phyloP scores from a whole-genome alignment of 2,113 vertebrate genomes.

The Oxyruncus cristatus region DNA sequence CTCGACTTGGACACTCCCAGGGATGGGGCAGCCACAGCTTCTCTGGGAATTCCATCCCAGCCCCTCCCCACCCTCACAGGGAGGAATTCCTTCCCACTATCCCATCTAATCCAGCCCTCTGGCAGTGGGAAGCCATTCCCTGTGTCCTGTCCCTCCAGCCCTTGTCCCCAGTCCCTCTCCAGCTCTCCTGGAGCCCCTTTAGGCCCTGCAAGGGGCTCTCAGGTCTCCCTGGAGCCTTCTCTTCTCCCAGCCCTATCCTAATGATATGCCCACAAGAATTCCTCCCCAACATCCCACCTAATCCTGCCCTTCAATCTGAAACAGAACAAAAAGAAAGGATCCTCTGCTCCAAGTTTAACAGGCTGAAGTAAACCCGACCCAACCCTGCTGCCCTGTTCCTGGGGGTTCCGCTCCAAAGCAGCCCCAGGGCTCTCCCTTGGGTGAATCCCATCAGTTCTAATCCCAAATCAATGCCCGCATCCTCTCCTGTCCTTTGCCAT shows the following conservation, averaged over 20 bases:
- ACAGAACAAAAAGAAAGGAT: not conserved
- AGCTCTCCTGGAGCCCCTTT: not conserved
- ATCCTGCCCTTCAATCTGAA: not conserved
- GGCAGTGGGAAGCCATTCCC: not conserved
- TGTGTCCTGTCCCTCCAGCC: not conserved
- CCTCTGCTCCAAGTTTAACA: not conserved
- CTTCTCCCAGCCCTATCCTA: not conserved
- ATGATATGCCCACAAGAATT: not conserved
- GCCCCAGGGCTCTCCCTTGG: not conserved
- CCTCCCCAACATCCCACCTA: not conserved
- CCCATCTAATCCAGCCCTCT: not conserved
- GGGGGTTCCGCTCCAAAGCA: not conserved
- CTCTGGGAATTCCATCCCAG: not conserved
- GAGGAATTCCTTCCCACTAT: not conserved
- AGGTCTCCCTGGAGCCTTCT: not conserved
- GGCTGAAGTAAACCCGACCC: not conserved
- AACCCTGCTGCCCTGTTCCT: rapidly evolving
- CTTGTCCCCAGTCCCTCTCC: not conserved
- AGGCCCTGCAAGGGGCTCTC: not conserved
- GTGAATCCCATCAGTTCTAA: not conserved
- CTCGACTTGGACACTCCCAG: too few species aligned
- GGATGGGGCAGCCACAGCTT: not conserved
- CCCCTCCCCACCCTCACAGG: not conserved
- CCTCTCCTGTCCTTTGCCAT: rapidly evolving
- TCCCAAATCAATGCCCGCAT: not conserved